Conservation (phyloP, 2,888 invertebrate species). For the Autographa pulchrina region DNA sequence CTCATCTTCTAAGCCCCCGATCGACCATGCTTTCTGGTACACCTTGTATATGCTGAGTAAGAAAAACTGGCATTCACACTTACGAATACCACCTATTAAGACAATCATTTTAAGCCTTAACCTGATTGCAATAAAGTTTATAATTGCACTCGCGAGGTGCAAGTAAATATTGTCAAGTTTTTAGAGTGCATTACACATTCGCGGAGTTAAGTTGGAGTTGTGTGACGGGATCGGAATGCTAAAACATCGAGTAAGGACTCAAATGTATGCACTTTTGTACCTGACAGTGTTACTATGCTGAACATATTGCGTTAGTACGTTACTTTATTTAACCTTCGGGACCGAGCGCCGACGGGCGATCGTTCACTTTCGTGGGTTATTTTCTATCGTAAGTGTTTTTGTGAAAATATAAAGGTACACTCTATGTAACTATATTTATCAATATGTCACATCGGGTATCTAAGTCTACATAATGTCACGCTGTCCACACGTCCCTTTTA, state of each 20-base stretch:
- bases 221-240: conserved; percentile 68
- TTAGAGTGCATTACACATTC: conserved; percentile 75
- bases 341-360: conserved; percentile 12
- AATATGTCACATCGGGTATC: too few relatives aligned
- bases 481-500: too few relatives aligned
- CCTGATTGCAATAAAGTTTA: conserved; percentile 30
- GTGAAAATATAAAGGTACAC: background rate
- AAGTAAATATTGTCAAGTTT: conserved; percentile 52
- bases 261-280: conserved; percentile 60
- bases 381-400: background rate
- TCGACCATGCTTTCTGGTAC: too few relatives aligned
- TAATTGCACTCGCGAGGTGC: conserved; percentile 16
- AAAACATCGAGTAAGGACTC: conserved; percentile 57
- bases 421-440: background rate
- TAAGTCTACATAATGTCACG: too few relatives aligned
- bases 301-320: conserved; percentile 34
- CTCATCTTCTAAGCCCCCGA: too few relatives aligned
- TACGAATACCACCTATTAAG: conserved; percentile 55
- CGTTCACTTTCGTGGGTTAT: conserved; percentile 11
- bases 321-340: conserved; percentile 15
- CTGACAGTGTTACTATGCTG: conserved; percentile 30
- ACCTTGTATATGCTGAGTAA: conserved; percentile 51
- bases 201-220: conserved; percentile 70
- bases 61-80: conserved; percentile 66
- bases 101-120: conserved; percentile 30